Conservation (phyloP, 2,888 invertebrate species). For the Venustoraphidia nigricollis region DNA sequence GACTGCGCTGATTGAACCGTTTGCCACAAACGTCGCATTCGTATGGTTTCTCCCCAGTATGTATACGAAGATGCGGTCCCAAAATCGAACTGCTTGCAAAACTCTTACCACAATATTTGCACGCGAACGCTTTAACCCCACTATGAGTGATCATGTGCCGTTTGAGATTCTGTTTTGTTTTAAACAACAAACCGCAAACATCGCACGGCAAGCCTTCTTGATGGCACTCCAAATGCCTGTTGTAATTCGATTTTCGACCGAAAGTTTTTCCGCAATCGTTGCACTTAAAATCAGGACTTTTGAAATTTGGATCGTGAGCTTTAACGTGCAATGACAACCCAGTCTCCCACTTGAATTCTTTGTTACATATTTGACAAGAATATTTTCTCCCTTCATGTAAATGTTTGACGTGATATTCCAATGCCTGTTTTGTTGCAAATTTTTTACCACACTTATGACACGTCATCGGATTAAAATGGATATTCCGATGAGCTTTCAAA, state of each 20-base stretch:
- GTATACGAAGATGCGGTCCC: conserved; percentile 8
- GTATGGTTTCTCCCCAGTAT: conserved; percentile 11
- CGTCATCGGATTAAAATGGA: conserved; percentile 8
- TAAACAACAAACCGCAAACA: conserved; percentile 7
- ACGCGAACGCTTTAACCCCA: conserved; percentile 6
- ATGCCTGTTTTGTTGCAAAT: too few species aligned
- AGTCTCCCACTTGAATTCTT: conserved; percentile 25
- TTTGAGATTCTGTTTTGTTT: too few species aligned
- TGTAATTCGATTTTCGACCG: conserved; percentile 22
- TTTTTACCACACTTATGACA: too few species aligned
- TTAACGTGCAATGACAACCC: conserved; percentile 22
- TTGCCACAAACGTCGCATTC: neutral
- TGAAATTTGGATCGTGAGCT: conserved; percentile 1
- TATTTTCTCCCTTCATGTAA: conserved; percentile 18
- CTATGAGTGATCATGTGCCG: neutral
- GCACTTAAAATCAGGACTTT: conserved; percentile 12
- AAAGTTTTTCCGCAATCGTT: conserved; percentile 25
- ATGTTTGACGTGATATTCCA: neutral
- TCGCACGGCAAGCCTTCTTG: conserved; percentile 8
- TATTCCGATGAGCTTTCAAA: conserved; percentile 15
- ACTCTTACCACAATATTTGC: conserved; percentile 12
- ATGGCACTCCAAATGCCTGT: conserved; percentile 25
- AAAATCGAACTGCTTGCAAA: conserved; percentile 8
- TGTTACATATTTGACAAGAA: conserved; percentile 31
- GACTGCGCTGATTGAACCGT: conserved; percentile 5